Base-by-base conservation (phyloP, 2,113 vertebrate species). In the Myotis davidii region DNA sequence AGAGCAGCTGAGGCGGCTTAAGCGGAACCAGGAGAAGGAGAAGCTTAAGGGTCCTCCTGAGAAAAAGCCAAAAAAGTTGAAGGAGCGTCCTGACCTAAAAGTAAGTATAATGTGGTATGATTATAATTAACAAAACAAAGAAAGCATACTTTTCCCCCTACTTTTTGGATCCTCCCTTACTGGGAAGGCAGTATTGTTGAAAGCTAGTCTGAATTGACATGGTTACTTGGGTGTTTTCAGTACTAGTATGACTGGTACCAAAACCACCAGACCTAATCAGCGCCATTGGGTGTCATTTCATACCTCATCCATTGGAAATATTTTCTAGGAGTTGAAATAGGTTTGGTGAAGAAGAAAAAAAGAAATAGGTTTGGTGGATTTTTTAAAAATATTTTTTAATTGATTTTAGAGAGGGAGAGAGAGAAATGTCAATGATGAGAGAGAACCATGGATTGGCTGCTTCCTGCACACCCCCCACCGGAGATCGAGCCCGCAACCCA, bases 21-120 rank as follows among this genome's bases (percentile, higher is more conserved):
- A 99, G 95, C 98, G 99, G 91, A 99, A 99, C 96, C 99, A 99
- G 85, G 99, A 99, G 95, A 99, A 99, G 90, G 99, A 99, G 96
- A 99, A 99, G 76, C 99, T 99, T 96, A 99, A 99, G 94, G 99
- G 99, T 4, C 99, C 99, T 2, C 99, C 99, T 67, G 99, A 99
- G 98, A 99, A 99, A 98, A 99, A 99, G 77, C 98, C 99, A 94
- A 99, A 99, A 98, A 99, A 99, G 98, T 98, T 99, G 97, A 99
- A 99, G 83, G 99, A 99, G 96, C 99, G 99, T 90, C 99, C 99
- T 86, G 99, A 99, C 95, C 98, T 99, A 97, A 99, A 99, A 98
- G 99, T 99, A 98, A 93, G 50, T 93, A 4, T 84, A 79, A 54
- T 67, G 52, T 93, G 64, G 9, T 6, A 0, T 79, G 21, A 79